Base-by-base conservation (phyloP, 2,113 vertebrate species). In the Corydoras sp. region DNA sequence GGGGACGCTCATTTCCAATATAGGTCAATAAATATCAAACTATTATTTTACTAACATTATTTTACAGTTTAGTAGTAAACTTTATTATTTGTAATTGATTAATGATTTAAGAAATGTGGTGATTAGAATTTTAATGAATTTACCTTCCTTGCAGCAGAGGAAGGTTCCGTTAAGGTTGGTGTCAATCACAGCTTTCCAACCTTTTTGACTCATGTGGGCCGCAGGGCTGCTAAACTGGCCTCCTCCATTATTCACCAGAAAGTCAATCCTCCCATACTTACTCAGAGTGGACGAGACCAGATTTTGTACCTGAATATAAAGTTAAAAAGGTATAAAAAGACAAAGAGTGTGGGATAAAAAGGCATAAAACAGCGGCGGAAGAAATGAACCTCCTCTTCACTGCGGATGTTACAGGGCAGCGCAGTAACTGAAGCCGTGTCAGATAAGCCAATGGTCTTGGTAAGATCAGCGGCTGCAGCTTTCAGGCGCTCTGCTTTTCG, bases 111-210 rank as follows among this genome's bases (percentile, higher is more conserved):
- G 32, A 35, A 35, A 35, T 35, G 32, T 6, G 6, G 3, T 35
- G 32, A 35, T 35, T 35, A 35, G 3, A 35, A 3, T 35, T 35
- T 53, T 3, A 10, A 53, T 10, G 5, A 3, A n/a, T 14, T 10
- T 3, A 91, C 96, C 96, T 86, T 93, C 88, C 86, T 90, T 93
- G 84, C 91, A 97, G 86, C 95, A 95, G 71, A 95, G 90, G 83
- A 98, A 99, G n/a, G 94, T 96, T 49, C 95, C 96, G 0, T 90
- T 96, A 69, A 98, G 87, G 83, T 99, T 99, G 0, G 97, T 98
- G 76, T 98, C 95, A 31, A 99, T 84, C 64, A 99, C 97, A 8
- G 97, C 93, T 58, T 93, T 85, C 94, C 95, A 98, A 65, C 97
- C 97, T 81, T 98, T 98, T 3, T 90, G 76, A 66, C 75, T 85